These are phyloP conservation scores for Andrena dorsata DNA, from an alignment of 2,888 invertebrate species.

Conservation along the genomic window DNA sequence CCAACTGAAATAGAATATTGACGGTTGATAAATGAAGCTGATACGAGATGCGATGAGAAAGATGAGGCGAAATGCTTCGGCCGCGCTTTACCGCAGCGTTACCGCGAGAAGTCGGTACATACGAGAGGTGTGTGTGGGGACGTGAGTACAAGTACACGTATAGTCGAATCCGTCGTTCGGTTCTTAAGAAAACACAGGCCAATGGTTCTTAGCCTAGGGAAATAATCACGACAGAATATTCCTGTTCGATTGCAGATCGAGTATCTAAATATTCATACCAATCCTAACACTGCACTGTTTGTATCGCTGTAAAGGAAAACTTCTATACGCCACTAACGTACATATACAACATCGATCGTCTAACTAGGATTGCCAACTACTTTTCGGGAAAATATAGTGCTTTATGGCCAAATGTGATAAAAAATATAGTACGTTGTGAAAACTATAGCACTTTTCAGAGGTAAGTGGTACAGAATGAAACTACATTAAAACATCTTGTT, in stretches of 20 bases:
- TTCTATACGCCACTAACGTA: too few species aligned
- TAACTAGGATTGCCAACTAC: too few species aligned
- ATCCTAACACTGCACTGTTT: too few species aligned
- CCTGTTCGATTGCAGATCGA: too few species aligned
- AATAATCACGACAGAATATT: neutral
- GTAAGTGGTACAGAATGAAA: too few species aligned
- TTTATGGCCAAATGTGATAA: too few species aligned
- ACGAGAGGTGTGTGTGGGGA: constrained; percentile 13
- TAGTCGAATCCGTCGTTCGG: constrained; percentile 16
- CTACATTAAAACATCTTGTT: too few species aligned
- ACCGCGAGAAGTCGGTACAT: constrained; percentile 5
- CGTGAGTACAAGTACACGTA: neutral
- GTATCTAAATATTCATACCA: neutral
- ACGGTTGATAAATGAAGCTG: constrained; percentile 22
- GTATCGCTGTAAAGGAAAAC: too few species aligned
- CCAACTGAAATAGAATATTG: neutral
- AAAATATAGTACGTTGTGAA: too few species aligned
- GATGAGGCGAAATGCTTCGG: constrained; percentile 33
- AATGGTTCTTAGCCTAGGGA: constrained; percentile 11
- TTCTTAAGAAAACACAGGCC: constrained; percentile 35
- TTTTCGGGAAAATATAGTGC: too few species aligned
- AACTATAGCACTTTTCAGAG: too few species aligned
- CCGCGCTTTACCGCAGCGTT: constrained; percentile 24
- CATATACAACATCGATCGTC: too few species aligned
- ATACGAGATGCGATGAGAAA: constrained; percentile 18